Base-by-base conservation (phyloP, 2,888 invertebrate species). In the Desoria tigrina region DNA sequence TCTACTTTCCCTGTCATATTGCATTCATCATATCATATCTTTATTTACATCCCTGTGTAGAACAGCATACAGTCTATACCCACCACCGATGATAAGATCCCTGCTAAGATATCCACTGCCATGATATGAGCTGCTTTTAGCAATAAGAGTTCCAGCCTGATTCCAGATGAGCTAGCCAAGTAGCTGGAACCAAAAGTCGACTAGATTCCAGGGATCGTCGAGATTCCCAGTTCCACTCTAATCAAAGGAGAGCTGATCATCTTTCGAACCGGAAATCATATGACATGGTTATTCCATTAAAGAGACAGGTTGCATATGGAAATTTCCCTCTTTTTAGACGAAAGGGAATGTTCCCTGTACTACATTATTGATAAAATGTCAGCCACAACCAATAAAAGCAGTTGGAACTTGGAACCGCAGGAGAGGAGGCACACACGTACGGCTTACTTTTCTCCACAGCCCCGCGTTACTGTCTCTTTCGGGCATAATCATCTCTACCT, bases 261-360 rank as follows among this genome's bases (percentile, higher is more conserved):
- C 57, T 57, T 18, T 45, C 58, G 58, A 58, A 58, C 58, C 49
- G 58, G 58, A 58, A 58, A 58, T 58, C 55, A 58, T 58, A 58
- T 58, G 71, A 75, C 75, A 75, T 65, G 75, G 68, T 73, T 74
- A 72, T 74, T 75, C 75, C 75, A 75, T 75, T 75, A 75, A 71
- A 67, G 42, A 65, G 57, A 69, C 63, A 68, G 68, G 37, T 63
- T 60, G 50, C 58, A 45, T 62, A 66, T 66, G 62, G 66, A 66
- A 66, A 66, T 66, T 27, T 27, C 37, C n/a, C 21, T 18, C 51
- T 16, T 16, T 18, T 18, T 26, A 27, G 7, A 27, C 11, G 4
- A 26, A 32, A 32, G 32, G 16, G 45, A 45, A 55, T 26, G 51
- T 55, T 26, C 9, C 7, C 4, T 24, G 51, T 37, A 27, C 42